phyloP scores from a whole-genome alignment of 1,140 invertebrate species.

The Matsumurasca onukii region DNA sequence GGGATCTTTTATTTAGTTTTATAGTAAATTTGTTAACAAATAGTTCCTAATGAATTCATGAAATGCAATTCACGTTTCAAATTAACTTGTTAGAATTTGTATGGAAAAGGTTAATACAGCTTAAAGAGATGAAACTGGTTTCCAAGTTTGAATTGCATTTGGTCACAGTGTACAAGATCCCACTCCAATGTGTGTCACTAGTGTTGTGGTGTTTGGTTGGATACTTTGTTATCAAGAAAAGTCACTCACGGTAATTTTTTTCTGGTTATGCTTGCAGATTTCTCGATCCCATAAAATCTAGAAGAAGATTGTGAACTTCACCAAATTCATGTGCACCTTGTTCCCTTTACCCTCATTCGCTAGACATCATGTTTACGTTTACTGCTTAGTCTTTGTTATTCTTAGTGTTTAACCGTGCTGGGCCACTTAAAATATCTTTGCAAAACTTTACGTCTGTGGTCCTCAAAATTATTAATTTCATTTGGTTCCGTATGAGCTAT shows the following conservation, averaged over 20 bases:
- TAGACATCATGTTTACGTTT: not conserved
- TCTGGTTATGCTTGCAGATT: conserved; percentile 24
- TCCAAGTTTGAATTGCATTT: not conserved
- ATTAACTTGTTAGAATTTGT: not conserved
- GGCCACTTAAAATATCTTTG: no score
- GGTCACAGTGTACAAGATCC: no score
- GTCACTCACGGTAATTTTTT: conserved; percentile 17
- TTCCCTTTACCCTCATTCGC: not conserved
- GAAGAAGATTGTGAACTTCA: conserved; percentile 19
- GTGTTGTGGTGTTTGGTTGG: not conserved
- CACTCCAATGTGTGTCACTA: not conserved
- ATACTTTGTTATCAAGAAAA: not conserved
- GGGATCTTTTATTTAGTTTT: no score
- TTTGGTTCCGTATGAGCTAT: not conserved
- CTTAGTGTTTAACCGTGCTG: no score
- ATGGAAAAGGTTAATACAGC: not conserved
- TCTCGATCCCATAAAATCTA: conserved; percentile 14
- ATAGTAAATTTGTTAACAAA: no score
- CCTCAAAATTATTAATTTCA: not conserved
- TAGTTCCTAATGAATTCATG: not conserved
- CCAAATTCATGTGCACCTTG: not conserved
- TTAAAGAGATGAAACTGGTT: not conserved
- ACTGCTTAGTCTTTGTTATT: not conserved
- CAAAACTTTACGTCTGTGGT: no score
- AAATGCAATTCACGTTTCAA: not conserved